phyloP scores from a whole-genome alignment of 2,888 invertebrate species.

The Lathronympha strigana region DNA sequence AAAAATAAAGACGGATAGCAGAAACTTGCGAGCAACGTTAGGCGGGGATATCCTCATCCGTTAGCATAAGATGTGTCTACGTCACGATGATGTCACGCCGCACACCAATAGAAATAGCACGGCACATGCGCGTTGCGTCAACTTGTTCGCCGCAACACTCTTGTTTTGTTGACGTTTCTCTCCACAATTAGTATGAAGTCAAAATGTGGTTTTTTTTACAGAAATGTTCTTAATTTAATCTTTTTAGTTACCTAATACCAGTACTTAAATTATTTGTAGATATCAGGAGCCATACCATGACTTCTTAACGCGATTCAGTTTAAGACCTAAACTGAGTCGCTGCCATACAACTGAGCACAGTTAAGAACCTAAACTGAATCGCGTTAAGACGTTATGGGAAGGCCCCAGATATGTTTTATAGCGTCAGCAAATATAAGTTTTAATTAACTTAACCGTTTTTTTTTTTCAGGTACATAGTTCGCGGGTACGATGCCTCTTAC shows the following conservation, averaged over 20 bases:
- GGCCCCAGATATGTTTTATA: neutral
- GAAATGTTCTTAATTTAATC: neutral
- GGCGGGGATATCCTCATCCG: constrained; percentile 78
- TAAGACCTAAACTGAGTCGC: too few species aligned
- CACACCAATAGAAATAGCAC: constrained; percentile 75
- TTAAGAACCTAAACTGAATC: too few species aligned
- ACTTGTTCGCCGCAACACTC: constrained; percentile 61
- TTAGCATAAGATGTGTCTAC: constrained; percentile 66
- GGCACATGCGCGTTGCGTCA: constrained; percentile 80
- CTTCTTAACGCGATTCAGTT: too few species aligned
- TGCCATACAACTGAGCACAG: too few species aligned
- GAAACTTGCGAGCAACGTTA: constrained; percentile 35
- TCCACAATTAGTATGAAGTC: constrained; percentile 45
- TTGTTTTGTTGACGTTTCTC: constrained; percentile 56
- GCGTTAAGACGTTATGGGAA: too few species aligned
- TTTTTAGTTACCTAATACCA: neutral
- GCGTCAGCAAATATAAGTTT: neutral
- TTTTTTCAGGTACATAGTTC: constrained; percentile 73
- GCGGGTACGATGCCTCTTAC: constrained; percentile 79
- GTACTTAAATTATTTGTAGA: too few species aligned
- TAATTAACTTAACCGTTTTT: neutral
- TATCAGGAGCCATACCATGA: too few species aligned
- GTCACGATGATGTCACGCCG: constrained; percentile 80
- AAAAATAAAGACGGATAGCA: constrained; percentile 42
- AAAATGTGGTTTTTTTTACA: constrained; percentile 12